Base-by-base conservation (phyloP, 1,140 invertebrate species). In the Lepeophtheirus salmonis region DNA sequence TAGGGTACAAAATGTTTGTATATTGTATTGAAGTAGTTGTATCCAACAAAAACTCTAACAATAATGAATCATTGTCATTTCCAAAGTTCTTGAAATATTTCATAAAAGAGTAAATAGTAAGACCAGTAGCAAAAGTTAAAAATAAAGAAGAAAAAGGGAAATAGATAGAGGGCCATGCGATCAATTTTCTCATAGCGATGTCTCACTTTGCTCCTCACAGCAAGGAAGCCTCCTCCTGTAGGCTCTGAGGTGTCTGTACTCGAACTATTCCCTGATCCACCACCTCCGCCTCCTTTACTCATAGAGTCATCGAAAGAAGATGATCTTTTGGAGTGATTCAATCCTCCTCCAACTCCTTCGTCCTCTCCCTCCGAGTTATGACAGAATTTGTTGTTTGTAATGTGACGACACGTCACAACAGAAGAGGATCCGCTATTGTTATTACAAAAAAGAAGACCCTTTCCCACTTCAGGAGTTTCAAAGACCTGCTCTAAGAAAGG, bases 71-170 rank as follows among this genome's bases (percentile, higher is more conserved):
- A n/a, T n/a, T n/a, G n/a, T n/a, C n/a, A 10, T 30, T 57, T 24
- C 55, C 55, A 57, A 30, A 57, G 55, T n/a, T 57, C 55, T 41
- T 57, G 55, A 17, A 57, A 18, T 17, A 41, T 21, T 26, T 61
- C 49, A 16, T 18, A 18, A 23, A 61, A 17, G 14, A 61, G 50
- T 2, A 61, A 23, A 24, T 52, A 61, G 25, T 61, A 61, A 17
- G 59, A 56, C 59, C 59, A 61, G 51, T 61, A 61, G 22, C 48
- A 50, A n/a, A 61, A 20, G 25, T 61, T 61, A 21, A 61, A 52
- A 24, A 53, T 18, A 22, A 61, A 56, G 50, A 61, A 61, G 21
- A 53, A 17, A 16, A 61, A 21, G 10, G 59, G 59, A 22, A 61
- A 61, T 22, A 61, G 21, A n/a, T 50, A 61, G 14, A 61, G n/a